Base-by-base conservation (phyloP, 2,797 vertebrate species). In the Amphiprion clarkii region DNA sequence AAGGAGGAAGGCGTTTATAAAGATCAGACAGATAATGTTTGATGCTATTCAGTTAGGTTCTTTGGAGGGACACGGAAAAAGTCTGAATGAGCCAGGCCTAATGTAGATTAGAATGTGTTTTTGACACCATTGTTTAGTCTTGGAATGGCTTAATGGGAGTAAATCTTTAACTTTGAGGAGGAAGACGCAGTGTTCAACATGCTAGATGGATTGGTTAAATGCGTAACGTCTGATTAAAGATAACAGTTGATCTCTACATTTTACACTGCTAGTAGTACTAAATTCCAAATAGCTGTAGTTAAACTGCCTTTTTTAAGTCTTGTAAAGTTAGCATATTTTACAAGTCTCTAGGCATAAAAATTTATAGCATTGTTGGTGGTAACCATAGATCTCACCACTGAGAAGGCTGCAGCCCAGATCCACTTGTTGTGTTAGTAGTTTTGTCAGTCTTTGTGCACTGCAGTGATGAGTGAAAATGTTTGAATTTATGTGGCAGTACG, bases 1-100 rank as follows among this genome's bases (percentile, higher is more conserved):
- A 11, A 65, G 40, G 36, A 71, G 29, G 39, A 29, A 75, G 33
- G 40, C n/a, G 21, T 44, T 62, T 23, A 14, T 52, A 33, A 68
- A 78, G 64, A 79, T 76, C 56, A 72, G n/a, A 67, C 16, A 40
- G 58, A 71, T 69, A 46, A 53, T 73, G 11, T 61, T 67, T 59
- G n/a, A 21, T 42, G 12, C n/a, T 56, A 13, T 81, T 51, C 33
- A 36, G 54, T 69, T 57, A 63, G 16, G 40, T 39, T 42, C 31
- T 73, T 62, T 42, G 40, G 6, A 53, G 46, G 52, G 10, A 65
- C 59, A 62, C 49, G 2, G 27, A 76, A 44, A 23, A 57, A 57
- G 17, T 59, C 29, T 1, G 27, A 21, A 21, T 61, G 53, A 63
- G 13, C 17, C 52, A 36, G 8, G 16, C 3, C n/a, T 25, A 36